Percentiles rank a stretch among this genome's conserved stretches.
phyloP scores from a whole-genome alignment of 2,888 invertebrate species.

The Baronia brevicornis region DNA sequence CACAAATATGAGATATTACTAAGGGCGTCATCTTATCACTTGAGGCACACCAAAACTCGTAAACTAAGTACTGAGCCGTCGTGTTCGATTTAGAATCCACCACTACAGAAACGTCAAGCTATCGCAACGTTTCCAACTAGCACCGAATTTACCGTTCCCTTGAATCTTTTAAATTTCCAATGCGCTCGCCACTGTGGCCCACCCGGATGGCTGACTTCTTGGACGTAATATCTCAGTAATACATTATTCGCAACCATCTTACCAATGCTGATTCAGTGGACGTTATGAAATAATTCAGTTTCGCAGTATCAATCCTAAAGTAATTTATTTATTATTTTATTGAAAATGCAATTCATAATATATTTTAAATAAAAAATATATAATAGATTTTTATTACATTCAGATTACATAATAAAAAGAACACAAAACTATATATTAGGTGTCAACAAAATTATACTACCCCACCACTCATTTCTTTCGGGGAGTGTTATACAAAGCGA shows the following conservation, averaged over 20 bases:
- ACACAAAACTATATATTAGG: no score
- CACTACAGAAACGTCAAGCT: constrained; percentile 25
- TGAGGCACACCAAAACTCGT: constrained; percentile 33
- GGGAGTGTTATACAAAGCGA: no score
- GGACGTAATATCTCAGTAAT: constrained; percentile 24
- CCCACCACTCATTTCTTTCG: no score
- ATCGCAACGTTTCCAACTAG: constrained; percentile 29
- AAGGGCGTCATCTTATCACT: constrained; percentile 1
- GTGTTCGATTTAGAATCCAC: constrained; percentile 49
- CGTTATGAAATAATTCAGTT: no score
- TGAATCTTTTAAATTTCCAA: constrained; percentile 50
- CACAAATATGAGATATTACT: constrained; percentile 1
- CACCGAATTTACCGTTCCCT: constrained; percentile 36
- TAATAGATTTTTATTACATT: no score
- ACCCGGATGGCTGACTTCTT: constrained; percentile 15
- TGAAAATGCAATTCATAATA: no score
- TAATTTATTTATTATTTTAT: no score
- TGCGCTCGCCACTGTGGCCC: constrained; percentile 24
- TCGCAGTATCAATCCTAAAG: not conserved
- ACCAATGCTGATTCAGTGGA: constrained; percentile 15
- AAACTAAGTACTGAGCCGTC: constrained; percentile 53
- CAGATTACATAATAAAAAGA: no score
- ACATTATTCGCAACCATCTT: constrained; percentile 20
- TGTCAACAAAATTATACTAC: no score
- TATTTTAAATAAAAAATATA: no score